phyloP scores from a whole-genome alignment of 2,888 invertebrate species.

The Pristionchus fissidentatus region DNA sequence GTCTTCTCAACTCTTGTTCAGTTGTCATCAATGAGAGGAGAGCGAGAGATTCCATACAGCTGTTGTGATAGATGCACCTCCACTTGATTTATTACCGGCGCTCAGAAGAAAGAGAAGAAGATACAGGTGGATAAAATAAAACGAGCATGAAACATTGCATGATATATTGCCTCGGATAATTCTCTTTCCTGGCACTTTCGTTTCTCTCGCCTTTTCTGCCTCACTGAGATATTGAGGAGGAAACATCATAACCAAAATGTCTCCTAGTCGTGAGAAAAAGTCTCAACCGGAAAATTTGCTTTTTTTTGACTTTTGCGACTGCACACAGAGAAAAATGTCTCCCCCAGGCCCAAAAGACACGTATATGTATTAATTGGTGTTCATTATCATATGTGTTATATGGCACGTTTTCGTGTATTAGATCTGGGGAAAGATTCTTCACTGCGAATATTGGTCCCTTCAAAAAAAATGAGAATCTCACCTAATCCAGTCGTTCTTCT shows the following conservation, averaged over 20 bases:
- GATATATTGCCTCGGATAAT: neutral
- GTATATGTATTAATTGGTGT: too few relatives aligned
- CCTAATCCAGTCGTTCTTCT: constrained; percentile 47
- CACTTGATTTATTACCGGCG: constrained; percentile 39
- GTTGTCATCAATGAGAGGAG: neutral
- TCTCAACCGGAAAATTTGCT: constrained; percentile 23
- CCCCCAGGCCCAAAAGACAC: too few relatives aligned
- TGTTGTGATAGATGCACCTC: constrained; percentile 47
- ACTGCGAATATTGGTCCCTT: too few relatives aligned
- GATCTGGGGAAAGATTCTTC: neutral
- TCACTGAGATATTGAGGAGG: too few relatives aligned
- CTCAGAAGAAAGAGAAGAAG: neutral
- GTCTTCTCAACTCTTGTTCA: constrained; percentile 20
- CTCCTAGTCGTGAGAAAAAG: neutral
- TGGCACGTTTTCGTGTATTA: neutral
- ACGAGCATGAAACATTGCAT: neutral
- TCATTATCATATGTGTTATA: too few relatives aligned
- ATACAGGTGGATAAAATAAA: constrained; percentile 44
- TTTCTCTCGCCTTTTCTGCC: neutral
- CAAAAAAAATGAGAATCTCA: too few relatives aligned
- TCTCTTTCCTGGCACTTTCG: neutral
- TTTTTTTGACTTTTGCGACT: neutral
- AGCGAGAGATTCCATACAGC: constrained; percentile 32
- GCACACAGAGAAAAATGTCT: too few relatives aligned
- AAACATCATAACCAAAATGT: neutral